Base-by-base conservation (phyloP, 2,888 invertebrate species). In the Rhamphomyia laevipes region DNA sequence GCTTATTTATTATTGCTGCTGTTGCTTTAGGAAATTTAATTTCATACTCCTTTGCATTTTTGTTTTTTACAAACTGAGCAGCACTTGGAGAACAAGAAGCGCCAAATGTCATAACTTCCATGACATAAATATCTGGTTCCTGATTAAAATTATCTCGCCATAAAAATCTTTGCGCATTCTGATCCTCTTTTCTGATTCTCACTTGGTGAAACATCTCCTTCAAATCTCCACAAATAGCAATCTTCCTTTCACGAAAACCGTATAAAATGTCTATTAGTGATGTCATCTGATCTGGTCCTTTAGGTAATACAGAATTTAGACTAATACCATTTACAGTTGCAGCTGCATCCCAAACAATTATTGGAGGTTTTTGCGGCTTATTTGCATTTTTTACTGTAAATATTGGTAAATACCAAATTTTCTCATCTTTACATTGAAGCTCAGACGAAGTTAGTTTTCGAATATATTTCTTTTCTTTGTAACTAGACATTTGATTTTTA, bases 241-340 rank as follows among this genome's bases (percentile, higher is more conserved):
- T 52, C 42, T 49, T 54, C 15, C 59, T 53, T 53, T 63, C 59
- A 37, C 67, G 49, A 49, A 69, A 70, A 2, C 63, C 59, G 49
- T 65, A 57, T 40, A 68, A 48, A 1, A 68, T 61, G 2, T 65
- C 64, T 1, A 58, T 52, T 18, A 69, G 49, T 4, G 63, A 56
- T 11, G 57, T 55, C 1, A 63, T 50, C 6, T 64, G 45, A 49
- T 65, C 64, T 1, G 66, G 62, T 2, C 65, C 65, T 15, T 55
- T 54, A n/a, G n/a, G n/a, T n/a, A n/a, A n/a, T n/a, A n/a, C n/a
- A n/a, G n/a, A n/a, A n/a, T n/a, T n/a, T n/a, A n/a, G n/a, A n/a
- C n/a, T n/a, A n/a, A n/a, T n/a, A n/a, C n/a, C n/a, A n/a, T n/a
- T n/a, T n/a, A n/a, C n/a, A n/a, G n/a, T n/a, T n/a, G n/a, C n/a